Evolutionary conservation across 2,797 vertebrate species (phyloP).

Genomic region (Cygnus olor): DNA sequence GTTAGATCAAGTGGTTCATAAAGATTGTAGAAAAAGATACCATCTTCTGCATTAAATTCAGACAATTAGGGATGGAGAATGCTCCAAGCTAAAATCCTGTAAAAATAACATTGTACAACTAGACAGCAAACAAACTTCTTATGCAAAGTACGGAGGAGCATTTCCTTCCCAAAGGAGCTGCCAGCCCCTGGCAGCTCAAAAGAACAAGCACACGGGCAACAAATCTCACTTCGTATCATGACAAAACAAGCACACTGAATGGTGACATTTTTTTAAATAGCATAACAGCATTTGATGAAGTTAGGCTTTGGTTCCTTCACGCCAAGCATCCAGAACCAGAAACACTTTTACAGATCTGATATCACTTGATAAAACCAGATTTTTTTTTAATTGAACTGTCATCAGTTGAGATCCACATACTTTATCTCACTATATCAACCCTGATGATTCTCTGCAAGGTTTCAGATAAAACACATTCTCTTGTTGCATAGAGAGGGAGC

Average conservation of each 20-base stretch:
- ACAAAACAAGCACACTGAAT: conserved; percentile 18
- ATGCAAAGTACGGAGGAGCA: conserved; percentile 22
- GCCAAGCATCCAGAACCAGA: background rate
- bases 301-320: background rate
- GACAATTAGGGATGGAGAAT: conserved; percentile 1
- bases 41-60: conserved; percentile 2
- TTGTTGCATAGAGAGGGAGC: background rate
- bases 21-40: background rate
- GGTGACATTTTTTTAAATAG: background rate
- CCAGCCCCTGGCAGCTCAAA: conserved; percentile 53
- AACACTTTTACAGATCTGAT: conserved; percentile 7
- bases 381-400: conserved; percentile 48
- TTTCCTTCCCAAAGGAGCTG: conserved; percentile 34
- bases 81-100: conserved; percentile 5
- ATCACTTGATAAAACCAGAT: conserved; percentile 25
- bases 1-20: background rate
- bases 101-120: conserved; percentile 37
- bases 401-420: background rate
- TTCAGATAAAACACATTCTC: background rate
- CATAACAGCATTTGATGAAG: conserved; percentile 2
- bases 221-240: background rate
- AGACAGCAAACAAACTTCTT: conserved; percentile 10
- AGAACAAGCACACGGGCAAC: conserved; percentile 25
- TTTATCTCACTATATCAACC: conserved; percentile 29
- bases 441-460: background rate